These are phyloP conservation scores for Acleris literana DNA, from an alignment of 2,888 invertebrate species.

Conservation along the genomic window DNA sequence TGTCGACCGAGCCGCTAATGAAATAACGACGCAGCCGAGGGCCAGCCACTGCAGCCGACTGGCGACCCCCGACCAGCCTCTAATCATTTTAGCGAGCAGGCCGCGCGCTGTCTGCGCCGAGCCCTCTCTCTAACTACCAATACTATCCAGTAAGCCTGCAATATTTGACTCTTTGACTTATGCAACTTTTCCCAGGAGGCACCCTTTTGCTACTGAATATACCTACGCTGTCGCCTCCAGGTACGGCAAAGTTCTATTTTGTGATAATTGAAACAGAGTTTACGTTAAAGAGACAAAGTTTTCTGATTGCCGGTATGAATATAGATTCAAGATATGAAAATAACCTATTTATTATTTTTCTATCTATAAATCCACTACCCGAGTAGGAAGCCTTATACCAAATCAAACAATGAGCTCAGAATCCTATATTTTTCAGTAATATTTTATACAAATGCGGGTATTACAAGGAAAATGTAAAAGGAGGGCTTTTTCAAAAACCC, in stretches of 20 bases:
- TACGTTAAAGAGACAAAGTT: too few species aligned
- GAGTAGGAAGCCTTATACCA: slow-evolving; percentile 40
- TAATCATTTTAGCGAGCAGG: slow-evolving; percentile 41
- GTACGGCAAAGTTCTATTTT: too few species aligned
- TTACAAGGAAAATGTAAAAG: slow-evolving; percentile 68
- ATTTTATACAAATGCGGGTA: slow-evolving; percentile 51
- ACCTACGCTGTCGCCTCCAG: background rate
- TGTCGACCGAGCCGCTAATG: slow-evolving; percentile 40
- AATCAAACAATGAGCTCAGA: slow-evolving; percentile 52
- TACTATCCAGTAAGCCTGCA: background rate
- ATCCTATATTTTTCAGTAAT: slow-evolving; percentile 61
- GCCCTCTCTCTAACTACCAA: slow-evolving; percentile 5
- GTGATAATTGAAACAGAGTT: too few species aligned
- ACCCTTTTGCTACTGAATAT: background rate
- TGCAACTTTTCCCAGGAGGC: background rate
- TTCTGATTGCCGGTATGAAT: too few species aligned
- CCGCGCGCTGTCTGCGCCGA: slow-evolving; percentile 23
- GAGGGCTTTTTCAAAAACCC: slow-evolving; percentile 67
- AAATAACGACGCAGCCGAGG: slow-evolving; percentile 41
- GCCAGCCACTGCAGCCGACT: slow-evolving; percentile 23
- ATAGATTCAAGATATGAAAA: too few species aligned
- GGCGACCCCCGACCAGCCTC: slow-evolving; percentile 13
- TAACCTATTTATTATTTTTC: too few species aligned
- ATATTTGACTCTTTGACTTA: background rate
- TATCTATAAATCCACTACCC: too few species aligned